Conservation (phyloP, 2,113 vertebrate species). For the Tringa solitaria region DNA sequence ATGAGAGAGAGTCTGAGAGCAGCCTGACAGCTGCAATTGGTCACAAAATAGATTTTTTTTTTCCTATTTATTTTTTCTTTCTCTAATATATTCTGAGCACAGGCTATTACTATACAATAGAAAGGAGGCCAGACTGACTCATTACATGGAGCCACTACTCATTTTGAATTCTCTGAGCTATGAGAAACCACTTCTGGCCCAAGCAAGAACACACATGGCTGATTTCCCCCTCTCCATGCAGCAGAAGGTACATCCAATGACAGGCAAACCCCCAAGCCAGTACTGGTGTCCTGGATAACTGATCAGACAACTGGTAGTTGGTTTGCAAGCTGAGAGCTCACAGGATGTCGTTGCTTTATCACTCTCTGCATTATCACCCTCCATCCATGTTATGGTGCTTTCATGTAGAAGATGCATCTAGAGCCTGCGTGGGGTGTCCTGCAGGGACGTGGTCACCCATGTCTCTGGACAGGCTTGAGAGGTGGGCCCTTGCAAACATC, state of each 20-base stretch:
- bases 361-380: background rate
- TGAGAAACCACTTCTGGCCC: background rate
- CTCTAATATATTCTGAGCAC: background rate
- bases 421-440: background rate
- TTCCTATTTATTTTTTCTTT: constrained; percentile 9
- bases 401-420: fast-evolving
- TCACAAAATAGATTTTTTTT: background rate
- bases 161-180: background rate
- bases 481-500: too few relatives aligned
- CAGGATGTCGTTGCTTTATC: background rate
- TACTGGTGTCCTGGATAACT: background rate
- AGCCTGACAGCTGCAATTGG: background rate
- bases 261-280: background rate
- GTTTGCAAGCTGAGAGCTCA: background rate
- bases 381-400: background rate
- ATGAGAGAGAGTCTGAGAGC: background rate
- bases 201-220: background rate
- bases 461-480: too few relatives aligned
- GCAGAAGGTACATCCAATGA: background rate
- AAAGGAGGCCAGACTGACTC: background rate
- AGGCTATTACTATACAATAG: background rate
- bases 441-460: fast-evolving
- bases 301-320: background rate
- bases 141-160: background rate
- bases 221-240: background rate